Evolutionary conservation across 2,113 vertebrate genomes (phyloP).

Genomic region (Sylvilagus bachmani): DNA sequence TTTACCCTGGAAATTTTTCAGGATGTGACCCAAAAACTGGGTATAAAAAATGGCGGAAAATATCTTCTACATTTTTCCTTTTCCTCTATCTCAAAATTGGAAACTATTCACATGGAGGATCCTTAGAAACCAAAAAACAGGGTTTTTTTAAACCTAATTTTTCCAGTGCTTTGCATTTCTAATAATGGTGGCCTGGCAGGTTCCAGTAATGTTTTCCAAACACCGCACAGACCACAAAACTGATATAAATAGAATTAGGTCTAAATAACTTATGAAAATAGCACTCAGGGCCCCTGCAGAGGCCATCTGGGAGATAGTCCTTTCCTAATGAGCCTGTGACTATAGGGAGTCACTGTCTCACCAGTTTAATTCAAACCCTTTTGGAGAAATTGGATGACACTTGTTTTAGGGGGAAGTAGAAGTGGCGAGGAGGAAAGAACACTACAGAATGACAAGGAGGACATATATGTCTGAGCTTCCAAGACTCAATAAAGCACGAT

Average conservation of each 20-base stretch:
- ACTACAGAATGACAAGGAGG: background rate
- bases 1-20: slow-evolving; percentile 58
- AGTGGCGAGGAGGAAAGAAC: no score
- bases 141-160: slow-evolving; percentile 48
- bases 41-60: slow-evolving; percentile 21
- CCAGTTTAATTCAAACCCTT: slow-evolving; percentile 56
- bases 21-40: slow-evolving; percentile 35
- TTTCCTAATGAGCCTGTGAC: slow-evolving; percentile 64
- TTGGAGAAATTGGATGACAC: slow-evolving; percentile 8
- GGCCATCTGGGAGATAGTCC: slow-evolving; percentile 68
- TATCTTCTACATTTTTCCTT: slow-evolving; percentile 63
- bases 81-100: slow-evolving; percentile 56
- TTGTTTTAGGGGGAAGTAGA: background rate
- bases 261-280: slow-evolving; percentile 79
- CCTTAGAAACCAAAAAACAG: slow-evolving; percentile 60
- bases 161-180: slow-evolving; percentile 73
- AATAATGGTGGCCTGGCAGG: slow-evolving; percentile 62
- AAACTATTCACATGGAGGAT: slow-evolving; percentile 69
- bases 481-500: background rate
- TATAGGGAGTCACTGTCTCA: slow-evolving; percentile 44
- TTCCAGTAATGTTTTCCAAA: slow-evolving; percentile 77
- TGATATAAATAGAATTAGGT: slow-evolving; percentile 74
- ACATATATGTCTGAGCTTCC: background rate
- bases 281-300: slow-evolving; percentile 37
- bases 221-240: slow-evolving; percentile 56